These are phyloP conservation scores for Lepidotrigona ventralis DNA, from an alignment of 1,140 invertebrate species.

Conservation along the genomic window DNA sequence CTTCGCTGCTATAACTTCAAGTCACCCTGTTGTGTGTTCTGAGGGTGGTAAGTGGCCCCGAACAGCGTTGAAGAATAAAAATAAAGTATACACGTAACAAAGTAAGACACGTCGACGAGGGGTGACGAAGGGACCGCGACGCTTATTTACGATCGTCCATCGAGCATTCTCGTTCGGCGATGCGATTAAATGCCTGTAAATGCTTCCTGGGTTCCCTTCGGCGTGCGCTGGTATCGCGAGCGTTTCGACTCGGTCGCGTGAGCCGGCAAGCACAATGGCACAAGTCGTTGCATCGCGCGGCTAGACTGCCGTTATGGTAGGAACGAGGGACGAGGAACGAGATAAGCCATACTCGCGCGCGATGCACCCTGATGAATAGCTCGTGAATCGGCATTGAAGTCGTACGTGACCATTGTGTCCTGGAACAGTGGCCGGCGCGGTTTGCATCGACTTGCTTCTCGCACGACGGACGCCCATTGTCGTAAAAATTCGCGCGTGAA, in stretches of 20 bases:
- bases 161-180: constrained; percentile 9
- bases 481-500: constrained; percentile 29
- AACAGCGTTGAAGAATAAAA: not conserved
- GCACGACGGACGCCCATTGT: constrained; percentile 24
- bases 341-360: constrained; percentile 41
- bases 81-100: not conserved
- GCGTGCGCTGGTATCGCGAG: constrained; percentile 34
- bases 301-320: not conserved
- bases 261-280: constrained; percentile 10
- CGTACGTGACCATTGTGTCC: constrained; percentile 45
- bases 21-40: not conserved
- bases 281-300: constrained; percentile 21
- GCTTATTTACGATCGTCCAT: constrained; percentile 32
- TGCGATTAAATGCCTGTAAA: constrained; percentile 45
- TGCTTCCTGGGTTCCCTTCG: constrained; percentile 25
- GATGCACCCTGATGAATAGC: constrained; percentile 44
- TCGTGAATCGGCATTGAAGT: constrained; percentile 49
- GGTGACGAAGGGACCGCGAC: not conserved
- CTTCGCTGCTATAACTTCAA: not conserved
- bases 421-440: not conserved
- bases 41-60: not conserved
- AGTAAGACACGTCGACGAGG: not conserved
- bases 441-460: constrained; percentile 31
- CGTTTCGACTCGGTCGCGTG: constrained; percentile 32
- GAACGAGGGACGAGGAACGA: constrained; percentile 18